A percentile compares a stretch with the other conserved stretches of the same genome.
Conservation (phyloP, 2,888 invertebrate genomes). For the Parascotia fuliginaria region DNA sequence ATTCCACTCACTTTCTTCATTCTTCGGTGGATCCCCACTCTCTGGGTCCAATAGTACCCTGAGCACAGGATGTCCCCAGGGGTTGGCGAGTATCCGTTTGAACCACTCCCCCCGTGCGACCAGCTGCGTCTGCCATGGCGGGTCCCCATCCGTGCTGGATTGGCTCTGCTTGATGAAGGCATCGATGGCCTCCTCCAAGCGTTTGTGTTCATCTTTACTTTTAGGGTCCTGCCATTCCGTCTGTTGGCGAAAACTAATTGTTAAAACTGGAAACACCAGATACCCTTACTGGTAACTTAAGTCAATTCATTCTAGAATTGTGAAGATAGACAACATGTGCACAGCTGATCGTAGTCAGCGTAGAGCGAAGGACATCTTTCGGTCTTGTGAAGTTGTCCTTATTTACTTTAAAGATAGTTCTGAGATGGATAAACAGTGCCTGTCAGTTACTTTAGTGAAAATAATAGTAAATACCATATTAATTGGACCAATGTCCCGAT, state of each 20-base stretch:
- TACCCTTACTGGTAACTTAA: too few relatives aligned
- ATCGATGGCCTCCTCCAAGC: conserved; percentile 63
- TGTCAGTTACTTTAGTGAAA: too few relatives aligned
- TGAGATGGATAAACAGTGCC: too few relatives aligned
- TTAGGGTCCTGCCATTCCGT: conserved; percentile 72
- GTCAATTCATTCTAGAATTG: too few relatives aligned
- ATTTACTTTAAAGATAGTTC: too few relatives aligned
- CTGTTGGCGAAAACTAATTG: conserved; percentile 43
- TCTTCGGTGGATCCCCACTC: conserved; percentile 75
- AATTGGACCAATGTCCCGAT: too few relatives aligned
- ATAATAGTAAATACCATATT: too few relatives aligned
- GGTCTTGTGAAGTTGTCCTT: too few relatives aligned
- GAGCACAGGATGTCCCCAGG: conserved; percentile 85
- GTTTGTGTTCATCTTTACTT: conserved; percentile 61
- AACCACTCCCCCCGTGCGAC: conserved; percentile 86
- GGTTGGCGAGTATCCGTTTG: conserved; percentile 75
- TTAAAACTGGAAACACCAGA: too few relatives aligned
- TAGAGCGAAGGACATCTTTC: too few relatives aligned
- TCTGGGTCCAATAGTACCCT: conserved; percentile 81
- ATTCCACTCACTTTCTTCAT: conserved; percentile 61
- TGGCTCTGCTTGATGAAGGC: conserved; percentile 67
- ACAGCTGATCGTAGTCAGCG: too few relatives aligned
- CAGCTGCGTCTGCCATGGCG: conserved; percentile 68
- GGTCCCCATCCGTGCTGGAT: conserved; percentile 64
- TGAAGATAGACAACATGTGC: too few relatives aligned